Evolutionary conservation across 2,113 vertebrate species (phyloP).

Genomic region (Oriolus oriolus): DNA sequence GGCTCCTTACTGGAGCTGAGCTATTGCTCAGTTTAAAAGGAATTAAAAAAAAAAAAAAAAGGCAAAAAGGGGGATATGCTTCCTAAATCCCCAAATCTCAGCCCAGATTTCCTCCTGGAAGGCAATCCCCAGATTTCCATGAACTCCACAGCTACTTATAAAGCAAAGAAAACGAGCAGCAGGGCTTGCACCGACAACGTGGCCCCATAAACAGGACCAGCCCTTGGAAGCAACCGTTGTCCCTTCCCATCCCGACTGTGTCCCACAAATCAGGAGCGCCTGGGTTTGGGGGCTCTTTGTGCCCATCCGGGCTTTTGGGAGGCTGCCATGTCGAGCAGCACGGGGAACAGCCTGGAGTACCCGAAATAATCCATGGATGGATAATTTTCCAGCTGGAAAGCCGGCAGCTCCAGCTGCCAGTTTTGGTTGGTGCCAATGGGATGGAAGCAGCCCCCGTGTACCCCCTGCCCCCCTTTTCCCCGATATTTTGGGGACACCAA

Average conservation of each 20-base stretch:
- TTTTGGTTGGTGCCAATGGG: accelerated
- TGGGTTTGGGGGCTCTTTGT: accelerated
- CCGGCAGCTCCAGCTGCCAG: accelerated
- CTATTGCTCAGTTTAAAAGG: accelerated
- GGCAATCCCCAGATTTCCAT: neutral
- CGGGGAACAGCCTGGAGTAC: neutral
- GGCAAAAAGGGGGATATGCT: accelerated
- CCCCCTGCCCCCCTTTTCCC: too few relatives aligned
- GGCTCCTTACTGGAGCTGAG: neutral
- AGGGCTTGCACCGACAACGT: neutral
- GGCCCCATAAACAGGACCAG: neutral
- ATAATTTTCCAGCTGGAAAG: neutral
- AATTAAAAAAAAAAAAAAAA: neutral
- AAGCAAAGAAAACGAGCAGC: neutral
- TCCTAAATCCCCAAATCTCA: neutral
- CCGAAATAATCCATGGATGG: accelerated
- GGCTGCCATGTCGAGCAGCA: accelerated
- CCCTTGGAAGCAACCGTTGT: neutral
- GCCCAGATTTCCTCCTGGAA: neutral
- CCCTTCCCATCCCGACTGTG: neutral
- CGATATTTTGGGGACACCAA: neutral
- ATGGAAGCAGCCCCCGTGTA: accelerated
- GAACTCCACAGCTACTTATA: neutral
- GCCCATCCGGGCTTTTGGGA: accelerated
- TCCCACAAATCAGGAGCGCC: neutral